phyloP scores from a whole-genome alignment of 1,140 invertebrate genomes.

The Cydia splendana region DNA sequence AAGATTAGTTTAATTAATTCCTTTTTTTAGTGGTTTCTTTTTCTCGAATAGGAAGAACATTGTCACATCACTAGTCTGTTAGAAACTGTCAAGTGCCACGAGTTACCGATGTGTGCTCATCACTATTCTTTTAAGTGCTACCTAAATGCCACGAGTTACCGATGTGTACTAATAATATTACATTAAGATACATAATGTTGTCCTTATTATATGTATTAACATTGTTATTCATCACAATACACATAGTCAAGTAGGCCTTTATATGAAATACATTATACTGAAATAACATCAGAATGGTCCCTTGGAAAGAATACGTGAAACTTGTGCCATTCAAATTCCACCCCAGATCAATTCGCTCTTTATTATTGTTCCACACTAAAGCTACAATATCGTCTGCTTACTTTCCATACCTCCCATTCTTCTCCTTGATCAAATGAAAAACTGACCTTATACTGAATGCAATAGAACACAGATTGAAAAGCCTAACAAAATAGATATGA shows the following conservation, averaged over 20 bases:
- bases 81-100: too few species aligned
- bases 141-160: too few species aligned
- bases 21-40: too few species aligned
- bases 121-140: too few species aligned
- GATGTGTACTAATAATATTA: background rate
- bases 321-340: slow-evolving; percentile 17
- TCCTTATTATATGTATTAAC: background rate
- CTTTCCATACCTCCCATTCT: background rate
- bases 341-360: slow-evolving; percentile 27
- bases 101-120: too few species aligned
- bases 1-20: too few species aligned
- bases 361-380: slow-evolving; percentile 32
- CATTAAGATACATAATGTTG: background rate
- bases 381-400: slow-evolving; percentile 12
- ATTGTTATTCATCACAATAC: background rate
- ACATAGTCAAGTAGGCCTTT: background rate
- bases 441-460: background rate
- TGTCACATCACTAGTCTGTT: too few species aligned
- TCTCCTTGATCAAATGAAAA: background rate
- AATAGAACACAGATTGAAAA: background rate
- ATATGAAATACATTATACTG: slow-evolving; percentile 18
- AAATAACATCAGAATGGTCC: slow-evolving; percentile 23
- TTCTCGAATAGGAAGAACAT: too few species aligned
- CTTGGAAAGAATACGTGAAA: slow-evolving; percentile 22
- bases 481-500: background rate